A percentile compares a stretch with the other conserved stretches of the same genome.
Evolutionary conservation across 1,140 invertebrate species (phyloP).

Genomic region (Trialeurodes vaporariorum): DNA sequence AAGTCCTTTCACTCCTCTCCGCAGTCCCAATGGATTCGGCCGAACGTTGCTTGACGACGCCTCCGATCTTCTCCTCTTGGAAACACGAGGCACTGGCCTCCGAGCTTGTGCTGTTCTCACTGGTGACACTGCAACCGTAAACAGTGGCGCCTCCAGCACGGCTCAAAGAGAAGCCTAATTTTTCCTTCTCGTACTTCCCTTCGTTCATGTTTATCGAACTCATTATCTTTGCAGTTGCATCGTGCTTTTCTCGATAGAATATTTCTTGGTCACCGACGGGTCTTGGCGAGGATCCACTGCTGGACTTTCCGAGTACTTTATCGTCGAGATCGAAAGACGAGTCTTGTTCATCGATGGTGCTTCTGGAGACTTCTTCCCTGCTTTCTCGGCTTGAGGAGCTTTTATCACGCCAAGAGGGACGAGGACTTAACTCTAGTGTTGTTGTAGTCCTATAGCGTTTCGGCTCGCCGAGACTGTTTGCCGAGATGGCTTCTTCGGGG

Average conservation of each 20-base stretch:
- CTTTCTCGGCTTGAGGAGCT: background rate
- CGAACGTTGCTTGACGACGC: constrained; percentile 6
- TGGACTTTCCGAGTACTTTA: background rate
- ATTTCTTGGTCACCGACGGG: background rate
- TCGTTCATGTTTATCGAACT: background rate
- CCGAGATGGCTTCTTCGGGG: background rate
- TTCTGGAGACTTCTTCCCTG: background rate
- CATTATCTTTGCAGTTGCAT: background rate
- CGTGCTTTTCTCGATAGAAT: background rate
- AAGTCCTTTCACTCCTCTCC: too few relatives aligned
- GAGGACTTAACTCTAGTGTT: background rate
- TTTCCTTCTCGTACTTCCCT: background rate
- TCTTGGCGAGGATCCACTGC: background rate
- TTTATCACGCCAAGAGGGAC: background rate
- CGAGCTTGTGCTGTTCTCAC: background rate
- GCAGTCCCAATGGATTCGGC: background rate
- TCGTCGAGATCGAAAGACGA: background rate
- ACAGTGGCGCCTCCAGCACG: too few relatives aligned
- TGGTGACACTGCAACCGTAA: background rate
- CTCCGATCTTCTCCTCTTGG: constrained; percentile 2
- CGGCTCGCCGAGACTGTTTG: too few relatives aligned
- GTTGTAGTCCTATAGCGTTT: background rate
- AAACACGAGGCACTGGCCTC: background rate
- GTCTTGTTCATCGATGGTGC: background rate
- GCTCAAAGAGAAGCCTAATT: too few relatives aligned